phyloP scores from a whole-genome alignment of 2,888 invertebrate genomes.

The Sphaeridia pumilis region DNA sequence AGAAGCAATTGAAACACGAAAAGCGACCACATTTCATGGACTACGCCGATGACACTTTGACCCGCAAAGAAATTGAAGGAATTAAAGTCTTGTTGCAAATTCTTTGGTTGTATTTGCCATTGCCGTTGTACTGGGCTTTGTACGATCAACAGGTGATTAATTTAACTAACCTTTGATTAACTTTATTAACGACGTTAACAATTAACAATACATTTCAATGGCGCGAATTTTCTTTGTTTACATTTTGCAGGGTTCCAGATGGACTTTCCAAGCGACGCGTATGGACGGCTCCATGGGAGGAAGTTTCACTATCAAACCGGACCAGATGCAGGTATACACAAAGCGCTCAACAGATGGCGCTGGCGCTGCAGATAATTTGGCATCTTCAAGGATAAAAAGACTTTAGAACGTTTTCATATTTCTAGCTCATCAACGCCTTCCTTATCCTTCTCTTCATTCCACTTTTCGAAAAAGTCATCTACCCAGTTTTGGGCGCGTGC shows the following conservation, averaged over 20 bases:
- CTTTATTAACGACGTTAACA: neutral
- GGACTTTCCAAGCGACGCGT: conserved; percentile 42
- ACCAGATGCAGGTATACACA: conserved; percentile 45
- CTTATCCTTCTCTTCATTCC: conserved; percentile 42
- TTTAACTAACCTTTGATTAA: neutral
- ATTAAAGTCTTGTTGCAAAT: conserved; percentile 58
- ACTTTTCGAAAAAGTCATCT: conserved; percentile 41
- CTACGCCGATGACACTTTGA: conserved; percentile 53
- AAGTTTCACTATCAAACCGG: conserved; percentile 41
- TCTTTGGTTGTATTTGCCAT: conserved; percentile 56
- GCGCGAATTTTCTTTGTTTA: neutral
- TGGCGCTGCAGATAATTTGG: no score
- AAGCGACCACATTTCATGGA: conserved; percentile 59
- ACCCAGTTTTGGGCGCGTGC: conserved; percentile 39
- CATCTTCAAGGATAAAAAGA: no score
- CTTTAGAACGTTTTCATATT: no score
- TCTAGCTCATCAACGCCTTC: conserved; percentile 42
- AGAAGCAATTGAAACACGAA: conserved; percentile 38
- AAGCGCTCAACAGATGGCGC: no score
- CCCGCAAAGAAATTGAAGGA: conserved; percentile 52
- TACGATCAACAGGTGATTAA: conserved; percentile 47
- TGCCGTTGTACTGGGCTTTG: conserved; percentile 68
- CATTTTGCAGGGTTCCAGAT: conserved; percentile 39
- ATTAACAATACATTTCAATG: neutral
- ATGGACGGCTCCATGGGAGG: conserved; percentile 42